Conservation (phyloP, 2,113 vertebrate species). For the Synchiropus splendidus region DNA sequence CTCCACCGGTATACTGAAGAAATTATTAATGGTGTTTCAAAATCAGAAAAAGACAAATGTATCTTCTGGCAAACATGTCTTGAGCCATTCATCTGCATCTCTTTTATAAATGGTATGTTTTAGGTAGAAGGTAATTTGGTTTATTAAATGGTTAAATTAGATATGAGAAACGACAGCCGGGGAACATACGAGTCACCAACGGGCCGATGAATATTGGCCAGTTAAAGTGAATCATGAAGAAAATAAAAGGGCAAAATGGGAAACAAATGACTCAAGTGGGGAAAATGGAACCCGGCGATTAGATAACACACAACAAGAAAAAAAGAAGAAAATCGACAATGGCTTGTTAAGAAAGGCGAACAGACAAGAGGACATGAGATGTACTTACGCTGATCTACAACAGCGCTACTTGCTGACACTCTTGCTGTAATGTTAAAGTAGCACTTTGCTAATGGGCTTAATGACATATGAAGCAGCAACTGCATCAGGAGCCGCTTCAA, state of each 20-base stretch:
- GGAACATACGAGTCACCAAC: too few species aligned
- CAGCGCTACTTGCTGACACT: constrained; percentile 19
- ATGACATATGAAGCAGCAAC: constrained; percentile 60
- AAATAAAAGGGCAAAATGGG: constrained; percentile 16
- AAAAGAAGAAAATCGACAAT: constrained; percentile 19
- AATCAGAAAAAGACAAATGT: too few species aligned
- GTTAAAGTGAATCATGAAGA: constrained; percentile 20
- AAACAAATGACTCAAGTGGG: constrained; percentile 34
- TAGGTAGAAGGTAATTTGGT: too few species aligned
- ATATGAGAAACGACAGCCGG: constrained; percentile 13
- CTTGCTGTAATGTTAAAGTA: constrained; percentile 38
- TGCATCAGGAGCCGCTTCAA: constrained; percentile 32
- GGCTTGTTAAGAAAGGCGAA: constrained; percentile 30
- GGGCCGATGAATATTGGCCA: constrained; percentile 13
- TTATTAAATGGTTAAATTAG: too few species aligned
- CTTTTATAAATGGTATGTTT: too few species aligned
- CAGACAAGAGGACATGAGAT: constrained; percentile 35
- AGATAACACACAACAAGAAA: constrained; percentile 22
- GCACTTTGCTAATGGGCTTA: constrained; percentile 47
- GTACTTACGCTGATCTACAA: too few species aligned
- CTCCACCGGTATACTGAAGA: too few species aligned
- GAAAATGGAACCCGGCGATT: constrained; percentile 39
- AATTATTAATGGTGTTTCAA: too few species aligned
- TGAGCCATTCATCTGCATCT: too few species aligned
- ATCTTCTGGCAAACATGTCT: too few species aligned